Evolutionary conservation across 2,113 vertebrate species (phyloP), one percentile per base, ranked within the genome.

Genomic region (Bos indicus): DNA sequence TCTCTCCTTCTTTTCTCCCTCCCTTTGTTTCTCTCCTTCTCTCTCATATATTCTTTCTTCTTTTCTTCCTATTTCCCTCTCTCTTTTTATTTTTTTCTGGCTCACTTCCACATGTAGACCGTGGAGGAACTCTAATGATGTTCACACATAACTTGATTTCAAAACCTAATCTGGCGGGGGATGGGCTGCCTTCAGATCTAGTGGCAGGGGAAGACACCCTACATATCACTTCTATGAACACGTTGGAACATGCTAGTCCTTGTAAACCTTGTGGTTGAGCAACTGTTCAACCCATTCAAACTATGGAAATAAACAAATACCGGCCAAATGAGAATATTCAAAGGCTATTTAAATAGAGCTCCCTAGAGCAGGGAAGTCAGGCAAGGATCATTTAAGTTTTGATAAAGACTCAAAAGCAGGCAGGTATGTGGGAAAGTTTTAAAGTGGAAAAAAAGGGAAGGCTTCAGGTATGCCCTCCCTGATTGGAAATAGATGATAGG

Each of bases 271-370:
- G n/a, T 90, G 19, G 3, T n/a, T 46, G 26, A 96, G 33, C 19
- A 91, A 33, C 13, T 97, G 6, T 90, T 88, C 90, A 67, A 93
- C 14, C 23, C 3, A 46, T 81, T 78, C 36, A 56, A 62, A 92
- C 57, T 93, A 64, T 93, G 57, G 62, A 78, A 95, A 84, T 93
- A 78, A 95, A 54, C 7, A 57, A 84, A 93, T 93, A 91, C 36
- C 51, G 91, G 80, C 9, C 48, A 78, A 88, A 67, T 88, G 48
- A 64, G 33, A 95, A 40, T 9, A 59, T 48, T 80, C 43, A 60
- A 60, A 96, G 15, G 6, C 56, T 90, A 13, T 83, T 95, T 90
- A 86, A 82, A 81, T 43, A 78, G 17, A 59, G 23, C n/a, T 88
- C 91, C 28, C n/a, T 85, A 33, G 83, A 93, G 43, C 51, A 88